These are phyloP conservation scores for Deilephila porcellus DNA, from an alignment of 2,888 invertebrate species.

Conservation along the genomic window DNA sequence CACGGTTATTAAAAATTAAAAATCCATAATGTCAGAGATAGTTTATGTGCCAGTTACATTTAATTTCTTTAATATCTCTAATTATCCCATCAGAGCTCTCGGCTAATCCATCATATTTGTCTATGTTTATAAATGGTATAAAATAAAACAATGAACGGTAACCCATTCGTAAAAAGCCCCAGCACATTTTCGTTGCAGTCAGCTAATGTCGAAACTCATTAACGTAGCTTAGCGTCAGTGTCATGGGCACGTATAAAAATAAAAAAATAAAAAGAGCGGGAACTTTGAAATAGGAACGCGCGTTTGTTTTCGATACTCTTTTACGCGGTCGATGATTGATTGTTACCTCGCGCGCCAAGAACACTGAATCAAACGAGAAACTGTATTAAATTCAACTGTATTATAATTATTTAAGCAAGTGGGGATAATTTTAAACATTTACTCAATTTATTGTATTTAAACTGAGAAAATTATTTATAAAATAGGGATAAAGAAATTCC, in stretches of 20 bases:
- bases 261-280: slow-evolving; percentile 58
- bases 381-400: slow-evolving; percentile 42
- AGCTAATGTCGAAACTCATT: slow-evolving; percentile 83
- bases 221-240: slow-evolving; percentile 80
- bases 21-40: too few relatives aligned
- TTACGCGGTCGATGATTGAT: slow-evolving; percentile 68
- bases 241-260: slow-evolving; percentile 81
- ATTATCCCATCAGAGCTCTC: not conserved
- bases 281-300: slow-evolving; percentile 75
- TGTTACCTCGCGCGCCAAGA: slow-evolving; percentile 51
- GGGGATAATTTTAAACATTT: not conserved
- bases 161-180: slow-evolving; percentile 72
- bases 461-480: too few relatives aligned
- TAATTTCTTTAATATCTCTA: not conserved
- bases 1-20: not conserved
- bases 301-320: slow-evolving; percentile 66
- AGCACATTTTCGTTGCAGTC: slow-evolving; percentile 64
- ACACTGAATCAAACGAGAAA: slow-evolving; percentile 47
- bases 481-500: too few relatives aligned
- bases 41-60: not conserved
- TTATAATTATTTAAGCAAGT: slow-evolving; percentile 6
- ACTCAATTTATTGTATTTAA: too few relatives aligned
- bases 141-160: slow-evolving; percentile 52
- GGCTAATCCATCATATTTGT: not conserved
- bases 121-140: slow-evolving; percentile 34